These are phyloP conservation scores for Drosophila orosa DNA, from an alignment of 1,140 invertebrate species.

Conservation along the genomic window DNA sequence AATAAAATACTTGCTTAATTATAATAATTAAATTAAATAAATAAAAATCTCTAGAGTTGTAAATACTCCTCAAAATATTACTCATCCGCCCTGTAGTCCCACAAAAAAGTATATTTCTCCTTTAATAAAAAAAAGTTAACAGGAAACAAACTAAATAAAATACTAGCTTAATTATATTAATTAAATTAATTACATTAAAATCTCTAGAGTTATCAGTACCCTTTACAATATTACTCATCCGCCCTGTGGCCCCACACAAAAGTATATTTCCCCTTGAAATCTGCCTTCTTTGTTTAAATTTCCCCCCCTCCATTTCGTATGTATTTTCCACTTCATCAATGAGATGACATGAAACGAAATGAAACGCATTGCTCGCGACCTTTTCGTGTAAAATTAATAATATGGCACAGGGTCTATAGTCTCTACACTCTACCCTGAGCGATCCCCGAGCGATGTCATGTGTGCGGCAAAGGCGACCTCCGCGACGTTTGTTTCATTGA, in stretches of 20 bases:
- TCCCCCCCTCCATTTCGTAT: not conserved
- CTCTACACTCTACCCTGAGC: conserved; percentile 17
- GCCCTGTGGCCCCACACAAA: not conserved
- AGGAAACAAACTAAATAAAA: no score
- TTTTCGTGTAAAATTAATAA: conserved; percentile 75
- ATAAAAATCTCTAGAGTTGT: not conserved
- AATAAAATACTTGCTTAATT: not conserved
- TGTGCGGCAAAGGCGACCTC: conserved; percentile 48
- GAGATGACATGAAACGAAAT: conserved; percentile 47
- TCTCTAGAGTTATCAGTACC: not conserved
- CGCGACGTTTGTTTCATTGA: conserved; percentile 48
- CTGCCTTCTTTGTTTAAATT: conserved; percentile 27
- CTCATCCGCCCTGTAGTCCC: conserved; percentile 5
- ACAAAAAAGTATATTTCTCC: not conserved
- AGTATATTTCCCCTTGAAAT: conserved; percentile 16
- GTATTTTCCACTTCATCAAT: conserved; percentile 47
- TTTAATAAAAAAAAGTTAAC: no score
- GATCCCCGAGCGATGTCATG: conserved; percentile 33
- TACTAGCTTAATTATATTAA: not conserved
- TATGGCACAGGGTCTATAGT: conserved; percentile 71
- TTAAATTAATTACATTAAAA: not conserved
- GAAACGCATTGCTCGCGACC: conserved; percentile 55
- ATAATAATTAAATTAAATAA: not conserved
- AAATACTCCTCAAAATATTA: not conserved
- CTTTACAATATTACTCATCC: not conserved